phyloP scores from a whole-genome alignment of 2,113 vertebrate genomes.

The Megaceryle maxima region DNA sequence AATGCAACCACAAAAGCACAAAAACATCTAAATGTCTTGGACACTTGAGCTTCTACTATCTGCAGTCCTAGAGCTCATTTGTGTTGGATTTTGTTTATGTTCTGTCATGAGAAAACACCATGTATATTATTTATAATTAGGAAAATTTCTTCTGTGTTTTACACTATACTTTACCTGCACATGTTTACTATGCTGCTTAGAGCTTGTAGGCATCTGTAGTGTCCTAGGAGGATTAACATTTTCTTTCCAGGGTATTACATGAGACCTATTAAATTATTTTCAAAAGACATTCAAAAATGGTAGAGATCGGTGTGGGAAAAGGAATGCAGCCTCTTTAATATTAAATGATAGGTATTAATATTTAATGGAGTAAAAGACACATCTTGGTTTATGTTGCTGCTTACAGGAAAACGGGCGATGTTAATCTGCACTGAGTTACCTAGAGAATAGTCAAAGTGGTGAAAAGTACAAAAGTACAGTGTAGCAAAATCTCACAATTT shows the following conservation, averaged over 20 bases:
- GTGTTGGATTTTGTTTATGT: neutral
- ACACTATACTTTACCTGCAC: neutral
- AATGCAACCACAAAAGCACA: neutral
- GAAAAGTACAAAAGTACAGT: constrained; percentile 35
- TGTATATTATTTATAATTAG: neutral
- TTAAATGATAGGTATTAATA: constrained; percentile 53
- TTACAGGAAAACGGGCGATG: constrained; percentile 49
- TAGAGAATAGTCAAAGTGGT: constrained; percentile 17
- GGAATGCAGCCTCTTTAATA: constrained; percentile 49
- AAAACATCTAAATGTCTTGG: neutral
- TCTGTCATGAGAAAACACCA: neutral
- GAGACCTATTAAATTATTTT: constrained; percentile 58
- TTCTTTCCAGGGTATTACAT: neutral
- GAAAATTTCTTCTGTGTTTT: neutral
- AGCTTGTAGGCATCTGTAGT: neutral
- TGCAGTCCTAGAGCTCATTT: neutral
- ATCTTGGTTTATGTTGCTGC: constrained; percentile 35
- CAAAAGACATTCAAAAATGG: constrained; percentile 47
- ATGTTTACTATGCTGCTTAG: neutral
- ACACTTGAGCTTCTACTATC: neutral
- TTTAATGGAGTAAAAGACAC: constrained; percentile 61
- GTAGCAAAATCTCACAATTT: neutral
- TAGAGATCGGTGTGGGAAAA: neutral
- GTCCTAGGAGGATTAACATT: constrained; percentile 20
- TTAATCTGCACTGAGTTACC: constrained; percentile 44